phyloP scores from a whole-genome alignment of 1,140 invertebrate genomes.

The Chlorops oryzae region DNA sequence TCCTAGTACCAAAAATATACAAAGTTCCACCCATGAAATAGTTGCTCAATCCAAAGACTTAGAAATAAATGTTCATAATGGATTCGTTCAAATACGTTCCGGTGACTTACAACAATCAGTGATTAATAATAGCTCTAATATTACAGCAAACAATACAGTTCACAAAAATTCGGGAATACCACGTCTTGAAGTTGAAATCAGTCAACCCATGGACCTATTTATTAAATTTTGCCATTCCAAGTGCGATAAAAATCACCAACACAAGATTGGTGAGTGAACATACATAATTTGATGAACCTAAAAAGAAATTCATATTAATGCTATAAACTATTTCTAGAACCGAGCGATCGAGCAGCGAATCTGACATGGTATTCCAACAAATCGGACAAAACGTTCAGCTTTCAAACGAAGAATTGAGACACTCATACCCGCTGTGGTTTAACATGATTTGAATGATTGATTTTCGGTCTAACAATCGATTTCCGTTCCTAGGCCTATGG shows the following conservation, averaged over 20 bases:
- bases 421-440: too few species aligned
- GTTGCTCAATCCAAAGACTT: constrained; percentile 26
- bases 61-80: constrained; percentile 22
- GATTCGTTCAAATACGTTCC: constrained; percentile 8
- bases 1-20: constrained; percentile 25
- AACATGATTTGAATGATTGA: too few species aligned
- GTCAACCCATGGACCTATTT: constrained; percentile 32
- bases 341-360: constrained; percentile 6
- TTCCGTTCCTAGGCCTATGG: too few species aligned
- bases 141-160: constrained; percentile 10
- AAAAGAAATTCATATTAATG: not conserved
- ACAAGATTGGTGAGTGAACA: constrained; percentile 30
- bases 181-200: constrained; percentile 29
- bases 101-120: constrained; percentile 8
- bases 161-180: constrained; percentile 23
- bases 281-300: not conserved
- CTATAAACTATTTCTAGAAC: not conserved
- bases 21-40: constrained; percentile 22
- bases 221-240: constrained; percentile 30
- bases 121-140: constrained; percentile 12
- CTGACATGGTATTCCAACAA: constrained; percentile 11
- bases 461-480: too few species aligned
- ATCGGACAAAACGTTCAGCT: constrained; percentile 11
- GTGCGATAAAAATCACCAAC: constrained; percentile 33
- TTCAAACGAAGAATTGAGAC: too few species aligned